Evolutionary conservation across 2,797 vertebrate genomes (phyloP).

Genomic region (Bovichtus variegatus): DNA sequence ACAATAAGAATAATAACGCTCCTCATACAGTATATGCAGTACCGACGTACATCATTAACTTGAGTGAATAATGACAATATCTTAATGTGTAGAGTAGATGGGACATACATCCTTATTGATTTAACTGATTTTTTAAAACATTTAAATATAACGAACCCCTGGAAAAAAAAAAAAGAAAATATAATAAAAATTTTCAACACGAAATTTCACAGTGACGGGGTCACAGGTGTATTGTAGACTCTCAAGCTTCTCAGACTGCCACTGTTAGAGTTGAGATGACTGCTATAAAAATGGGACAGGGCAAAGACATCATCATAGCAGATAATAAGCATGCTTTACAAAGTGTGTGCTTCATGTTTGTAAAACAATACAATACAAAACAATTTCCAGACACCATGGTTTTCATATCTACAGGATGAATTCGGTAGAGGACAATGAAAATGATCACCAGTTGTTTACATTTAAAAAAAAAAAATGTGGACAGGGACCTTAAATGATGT

Average conservation of each 20-base stretch:
- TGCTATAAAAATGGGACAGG: constrained; percentile 33
- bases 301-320: constrained; percentile 50
- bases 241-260: constrained; percentile 16
- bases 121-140: not conserved
- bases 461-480: constrained; percentile 48
- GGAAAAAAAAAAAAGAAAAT: not conserved
- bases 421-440: constrained; percentile 38
- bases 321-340: constrained; percentile 75
- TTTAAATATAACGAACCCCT: not conserved
- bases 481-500: constrained; percentile 25
- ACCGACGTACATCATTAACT: not conserved
- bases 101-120: constrained; percentile 1
- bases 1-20: constrained; percentile 19
- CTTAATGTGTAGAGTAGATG: not conserved
- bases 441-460: constrained; percentile 31
- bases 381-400: constrained; percentile 66
- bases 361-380: constrained; percentile 79
- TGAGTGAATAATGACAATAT: constrained; percentile 2
- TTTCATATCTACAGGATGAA: constrained; percentile 63
- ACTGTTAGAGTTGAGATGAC: constrained; percentile 29
- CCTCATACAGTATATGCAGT: constrained; percentile 7
- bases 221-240: constrained; percentile 49
- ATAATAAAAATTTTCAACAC: constrained; percentile 27
- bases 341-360: constrained; percentile 73
- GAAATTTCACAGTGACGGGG: constrained; percentile 57